Conservation (phyloP, 2,888 invertebrate species). For the Peribatodes rhomboidaria region DNA sequence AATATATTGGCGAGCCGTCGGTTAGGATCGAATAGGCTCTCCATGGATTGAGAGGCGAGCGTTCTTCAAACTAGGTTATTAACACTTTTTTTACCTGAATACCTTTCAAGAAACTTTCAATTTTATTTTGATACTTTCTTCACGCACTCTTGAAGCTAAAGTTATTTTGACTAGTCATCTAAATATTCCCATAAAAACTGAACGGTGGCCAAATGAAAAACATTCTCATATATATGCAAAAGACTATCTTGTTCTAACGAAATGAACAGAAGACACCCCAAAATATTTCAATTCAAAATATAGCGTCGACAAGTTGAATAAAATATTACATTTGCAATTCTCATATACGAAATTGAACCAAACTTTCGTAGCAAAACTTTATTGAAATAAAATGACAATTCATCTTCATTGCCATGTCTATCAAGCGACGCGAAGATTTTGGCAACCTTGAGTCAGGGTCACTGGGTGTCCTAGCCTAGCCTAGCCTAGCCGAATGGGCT, state of each 20-base stretch:
- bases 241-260: not conserved
- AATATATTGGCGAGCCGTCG: no score
- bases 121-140: no score
- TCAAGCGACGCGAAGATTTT: constrained; percentile 21
- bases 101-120: no score
- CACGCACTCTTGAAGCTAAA: no score
- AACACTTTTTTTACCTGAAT: no score
- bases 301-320: constrained; percentile 3
- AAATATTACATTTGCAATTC: constrained; percentile 19
- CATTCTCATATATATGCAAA: not conserved
- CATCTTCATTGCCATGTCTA: constrained; percentile 15
- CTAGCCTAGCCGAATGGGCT: constrained; percentile 41
- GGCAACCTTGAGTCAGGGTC: constrained; percentile 32
- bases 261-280: not conserved
- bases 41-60: no score
- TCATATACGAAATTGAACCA: constrained; percentile 19
- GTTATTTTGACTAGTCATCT: not conserved
- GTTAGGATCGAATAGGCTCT: no score
- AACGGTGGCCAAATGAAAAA: not conserved
- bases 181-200: not conserved
- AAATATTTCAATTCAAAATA: constrained; percentile 6
- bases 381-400: constrained; percentile 23
- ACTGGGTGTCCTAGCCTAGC: constrained; percentile 30
- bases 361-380: constrained; percentile 14
- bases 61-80: no score